Percentiles rank a stretch among this genome's conserved stretches.
These are phyloP conservation scores for Holacanthella duospinosa DNA, from an alignment of 2,888 invertebrate genomes.

Conservation along the genomic window DNA sequence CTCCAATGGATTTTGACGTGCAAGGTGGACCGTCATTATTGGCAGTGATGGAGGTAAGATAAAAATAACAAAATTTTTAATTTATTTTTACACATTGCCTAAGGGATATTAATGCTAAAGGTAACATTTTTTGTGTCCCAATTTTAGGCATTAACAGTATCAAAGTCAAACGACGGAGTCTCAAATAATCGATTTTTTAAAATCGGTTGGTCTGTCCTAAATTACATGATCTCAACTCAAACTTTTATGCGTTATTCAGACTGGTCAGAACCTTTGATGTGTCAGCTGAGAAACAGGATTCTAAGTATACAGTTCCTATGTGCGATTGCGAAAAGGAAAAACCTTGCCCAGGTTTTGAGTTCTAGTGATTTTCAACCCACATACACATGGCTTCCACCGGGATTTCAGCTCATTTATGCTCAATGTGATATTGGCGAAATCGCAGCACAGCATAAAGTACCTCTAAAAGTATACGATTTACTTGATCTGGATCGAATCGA, in stretches of 20 bases:
- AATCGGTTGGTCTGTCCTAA: slow-evolving; percentile 14
- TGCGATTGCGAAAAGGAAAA: slow-evolving; percentile 1
- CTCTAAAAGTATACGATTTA: slow-evolving; percentile 8
- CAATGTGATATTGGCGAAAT: slow-evolving; percentile 8
- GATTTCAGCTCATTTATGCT: background rate
- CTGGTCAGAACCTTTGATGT: slow-evolving; percentile 11
- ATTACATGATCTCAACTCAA: slow-evolving; percentile 9
- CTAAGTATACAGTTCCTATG: slow-evolving; percentile 7
- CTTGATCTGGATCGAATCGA: too few species aligned
- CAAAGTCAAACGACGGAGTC: slow-evolving; percentile 12
- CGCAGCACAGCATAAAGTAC: slow-evolving; percentile 12
- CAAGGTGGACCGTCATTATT: slow-evolving; percentile 10
- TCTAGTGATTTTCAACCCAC: slow-evolving; percentile 11
- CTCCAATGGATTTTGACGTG: background rate
- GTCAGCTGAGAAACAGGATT: slow-evolving; percentile 11
- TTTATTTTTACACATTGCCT: too few species aligned
- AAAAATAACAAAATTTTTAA: background rate
- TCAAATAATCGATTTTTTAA: background rate
- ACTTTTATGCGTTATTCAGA: slow-evolving; percentile 9
- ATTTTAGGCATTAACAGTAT: slow-evolving; percentile 9
- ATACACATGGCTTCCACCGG: slow-evolving; percentile 13
- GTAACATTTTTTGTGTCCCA: background rate
- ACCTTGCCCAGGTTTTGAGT: slow-evolving; percentile 10
- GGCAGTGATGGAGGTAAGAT: slow-evolving; percentile 12
- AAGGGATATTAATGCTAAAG: too few species aligned